Evolutionary conservation across 2,888 invertebrate species (phyloP).

Genomic region (Caenorhabditis sp.): DNA sequence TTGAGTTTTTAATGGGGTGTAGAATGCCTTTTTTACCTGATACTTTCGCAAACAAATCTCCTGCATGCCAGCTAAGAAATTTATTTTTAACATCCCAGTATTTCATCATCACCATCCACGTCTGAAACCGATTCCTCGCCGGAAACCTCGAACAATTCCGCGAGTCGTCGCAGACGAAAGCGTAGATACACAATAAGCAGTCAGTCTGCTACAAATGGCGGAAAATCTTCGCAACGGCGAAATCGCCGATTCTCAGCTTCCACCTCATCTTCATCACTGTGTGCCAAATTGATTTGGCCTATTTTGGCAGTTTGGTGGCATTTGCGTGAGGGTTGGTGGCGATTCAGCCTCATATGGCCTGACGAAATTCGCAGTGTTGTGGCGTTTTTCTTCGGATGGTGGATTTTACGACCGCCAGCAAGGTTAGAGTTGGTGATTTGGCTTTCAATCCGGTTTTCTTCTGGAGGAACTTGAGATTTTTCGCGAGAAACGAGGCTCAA

Average conservation of each 20-base stretch:
- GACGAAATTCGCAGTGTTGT: constrained; percentile 18
- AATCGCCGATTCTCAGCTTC: not conserved
- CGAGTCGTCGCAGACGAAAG: not conserved
- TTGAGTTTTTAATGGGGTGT: too few species aligned
- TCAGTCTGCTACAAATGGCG: too few species aligned
- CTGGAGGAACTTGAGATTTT: too few species aligned
- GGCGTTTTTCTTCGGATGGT: constrained; percentile 32
- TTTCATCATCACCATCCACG: not conserved
- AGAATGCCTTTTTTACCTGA: not conserved
- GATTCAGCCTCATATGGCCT: constrained; percentile 30
- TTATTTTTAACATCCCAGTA: not conserved
- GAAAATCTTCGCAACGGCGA: too few species aligned
- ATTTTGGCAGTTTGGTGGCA: constrained; percentile 18
- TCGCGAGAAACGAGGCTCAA: too few species aligned
- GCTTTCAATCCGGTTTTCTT: too few species aligned
- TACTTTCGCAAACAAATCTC: too few species aligned
- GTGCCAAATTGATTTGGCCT: constrained; percentile 11
- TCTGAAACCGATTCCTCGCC: not conserved
- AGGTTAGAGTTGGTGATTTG: constrained; percentile 4
- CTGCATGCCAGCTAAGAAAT: not conserved
- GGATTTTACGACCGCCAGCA: constrained; percentile 32
- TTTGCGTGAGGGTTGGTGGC: constrained; percentile 21
- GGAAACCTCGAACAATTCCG: too few species aligned
- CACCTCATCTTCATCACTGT: constrained; percentile 3
- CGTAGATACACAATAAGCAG: not conserved